These are phyloP conservation scores for Steinernema khuongi DNA, from an alignment of 1,140 invertebrate species.

Conservation along the genomic window DNA sequence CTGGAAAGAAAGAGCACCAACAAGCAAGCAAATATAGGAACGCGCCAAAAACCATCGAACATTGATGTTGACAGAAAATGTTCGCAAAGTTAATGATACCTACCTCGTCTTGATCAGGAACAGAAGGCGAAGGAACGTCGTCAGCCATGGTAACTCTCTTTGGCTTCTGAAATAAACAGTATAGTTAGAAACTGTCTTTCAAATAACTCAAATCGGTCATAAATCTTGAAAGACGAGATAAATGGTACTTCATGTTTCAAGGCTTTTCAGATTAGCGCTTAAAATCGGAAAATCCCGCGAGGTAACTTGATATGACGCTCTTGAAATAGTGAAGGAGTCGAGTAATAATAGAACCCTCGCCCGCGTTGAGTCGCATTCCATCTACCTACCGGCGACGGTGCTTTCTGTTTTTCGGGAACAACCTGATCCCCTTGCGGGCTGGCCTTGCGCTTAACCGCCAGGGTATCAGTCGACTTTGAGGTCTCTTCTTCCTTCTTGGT, in stretches of 20 bases:
- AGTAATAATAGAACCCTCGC: not conserved
- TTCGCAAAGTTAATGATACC: not conserved
- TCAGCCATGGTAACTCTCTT: not conserved
- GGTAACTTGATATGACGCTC: not conserved
- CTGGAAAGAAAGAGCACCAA: not conserved
- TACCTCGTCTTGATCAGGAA: not conserved
- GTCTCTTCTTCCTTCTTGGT: not conserved
- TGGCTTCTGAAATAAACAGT: not conserved
- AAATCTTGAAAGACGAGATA: not conserved
- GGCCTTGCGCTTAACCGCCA: conserved; percentile 19
- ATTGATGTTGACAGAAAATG: too few relatives aligned
- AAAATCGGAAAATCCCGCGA: conserved; percentile 1
- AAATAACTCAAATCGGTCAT: too few relatives aligned
- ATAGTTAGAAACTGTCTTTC: too few relatives aligned
- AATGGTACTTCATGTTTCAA: not conserved
- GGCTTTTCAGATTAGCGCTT: not conserved
- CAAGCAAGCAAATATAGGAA: not conserved
- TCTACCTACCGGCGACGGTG: conserved; percentile 28
- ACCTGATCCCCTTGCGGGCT: conserved; percentile 27
- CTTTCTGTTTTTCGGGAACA: conserved; percentile 34
- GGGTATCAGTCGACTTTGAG: not conserved
- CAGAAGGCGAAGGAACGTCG: too few relatives aligned
- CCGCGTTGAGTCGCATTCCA: not conserved
- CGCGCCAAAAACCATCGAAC: too few relatives aligned
- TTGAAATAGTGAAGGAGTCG: not conserved